phyloP scores from a whole-genome alignment of 2,888 invertebrate genomes.

The Dusona sp. region DNA sequence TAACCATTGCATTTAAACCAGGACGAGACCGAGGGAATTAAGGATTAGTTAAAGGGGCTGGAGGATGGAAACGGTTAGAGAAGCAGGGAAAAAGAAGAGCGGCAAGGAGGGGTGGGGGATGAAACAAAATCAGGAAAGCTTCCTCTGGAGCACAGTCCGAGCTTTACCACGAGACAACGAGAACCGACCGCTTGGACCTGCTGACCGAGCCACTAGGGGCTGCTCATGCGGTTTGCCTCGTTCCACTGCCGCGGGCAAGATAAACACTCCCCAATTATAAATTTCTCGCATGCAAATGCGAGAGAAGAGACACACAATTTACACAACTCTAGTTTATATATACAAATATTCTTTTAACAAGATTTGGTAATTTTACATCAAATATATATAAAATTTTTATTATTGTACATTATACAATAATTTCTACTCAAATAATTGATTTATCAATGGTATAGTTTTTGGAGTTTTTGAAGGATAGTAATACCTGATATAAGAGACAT shows the following conservation, averaged over 20 bases:
- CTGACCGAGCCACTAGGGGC: slow-evolving; percentile 58
- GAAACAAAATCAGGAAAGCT: slow-evolving; percentile 69
- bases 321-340: not conserved
- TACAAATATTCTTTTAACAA: slow-evolving; percentile 6
- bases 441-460: not conserved
- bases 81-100: not conserved
- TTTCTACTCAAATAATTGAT: not conserved
- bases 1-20: slow-evolving; percentile 49
- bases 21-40: slow-evolving; percentile 50
- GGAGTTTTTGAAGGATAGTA: not conserved
- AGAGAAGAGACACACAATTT: slow-evolving; percentile 32
- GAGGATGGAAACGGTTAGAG: not conserved
- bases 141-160: slow-evolving; percentile 73
- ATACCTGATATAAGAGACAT: not conserved
- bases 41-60: slow-evolving; percentile 35
- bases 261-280: slow-evolving; percentile 78
- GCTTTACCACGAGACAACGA: slow-evolving; percentile 60
- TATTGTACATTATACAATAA: not conserved
- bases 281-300: slow-evolving; percentile 77
- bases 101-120: not conserved
- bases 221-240: slow-evolving; percentile 57
- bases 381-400: not conserved
- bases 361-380: not conserved
- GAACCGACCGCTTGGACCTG: slow-evolving; percentile 62
- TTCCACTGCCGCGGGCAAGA: slow-evolving; percentile 69